These are phyloP conservation scores for Apistogramma diplotaenia DNA, from an alignment of 2,113 vertebrate species.

Conservation along the genomic window DNA sequence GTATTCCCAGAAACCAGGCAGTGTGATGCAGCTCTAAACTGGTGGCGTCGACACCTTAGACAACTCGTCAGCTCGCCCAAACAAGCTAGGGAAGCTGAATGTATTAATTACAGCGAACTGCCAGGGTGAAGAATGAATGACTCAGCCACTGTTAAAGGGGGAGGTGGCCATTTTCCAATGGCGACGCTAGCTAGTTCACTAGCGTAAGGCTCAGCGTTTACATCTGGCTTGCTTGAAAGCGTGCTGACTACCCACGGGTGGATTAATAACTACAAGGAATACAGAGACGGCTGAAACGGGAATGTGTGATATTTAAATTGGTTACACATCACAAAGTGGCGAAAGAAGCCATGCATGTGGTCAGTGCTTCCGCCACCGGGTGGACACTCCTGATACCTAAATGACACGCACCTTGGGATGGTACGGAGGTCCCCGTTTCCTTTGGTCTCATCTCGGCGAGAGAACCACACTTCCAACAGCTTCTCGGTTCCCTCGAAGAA, in stretches of 20 bases:
- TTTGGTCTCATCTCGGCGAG: conserved; percentile 90
- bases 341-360: not conserved
- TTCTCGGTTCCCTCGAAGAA: conserved; percentile 99
- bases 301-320: not conserved
- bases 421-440: conserved; percentile 95
- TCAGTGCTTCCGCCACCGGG: not conserved
- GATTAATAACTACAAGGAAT: fast-evolving
- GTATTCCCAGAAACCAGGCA: not conserved
- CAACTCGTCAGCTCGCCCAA: too few species aligned
- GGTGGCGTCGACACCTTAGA: too few species aligned
- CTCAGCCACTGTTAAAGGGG: conserved; percentile 49
- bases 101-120: not conserved
- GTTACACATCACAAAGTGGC: not conserved
- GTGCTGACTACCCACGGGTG: not conserved
- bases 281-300: not conserved
- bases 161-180: conserved; percentile 67
- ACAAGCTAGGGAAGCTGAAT: not conserved
- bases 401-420: conserved; percentile 88
- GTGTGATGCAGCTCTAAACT: not conserved
- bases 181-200: conserved; percentile 17
- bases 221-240: not conserved
- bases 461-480: conserved; percentile 99
- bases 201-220: not conserved
- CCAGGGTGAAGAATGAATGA: conserved; percentile 55
- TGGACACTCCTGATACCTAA: not conserved